These are phyloP conservation scores for Heliothis subflexa DNA, from an alignment of 1,140 invertebrate species.

Conservation along the genomic window DNA sequence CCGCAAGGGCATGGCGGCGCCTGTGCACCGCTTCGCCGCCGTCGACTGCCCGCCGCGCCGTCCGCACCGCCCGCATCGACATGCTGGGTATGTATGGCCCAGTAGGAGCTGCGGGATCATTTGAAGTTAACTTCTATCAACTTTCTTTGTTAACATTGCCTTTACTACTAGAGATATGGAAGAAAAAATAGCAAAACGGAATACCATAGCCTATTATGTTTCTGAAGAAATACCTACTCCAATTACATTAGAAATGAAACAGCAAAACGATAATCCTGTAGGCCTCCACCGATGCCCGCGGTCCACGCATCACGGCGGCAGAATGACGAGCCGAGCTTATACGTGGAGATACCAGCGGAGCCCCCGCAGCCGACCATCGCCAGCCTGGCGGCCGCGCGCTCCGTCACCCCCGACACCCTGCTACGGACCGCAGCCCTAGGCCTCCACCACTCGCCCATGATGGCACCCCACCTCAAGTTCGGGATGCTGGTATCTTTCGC, in stretches of 20 bases:
- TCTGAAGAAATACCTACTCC: too few species aligned
- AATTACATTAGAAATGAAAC: background rate
- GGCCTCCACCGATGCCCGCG: slow-evolving; percentile 68
- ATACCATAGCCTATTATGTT: too few species aligned
- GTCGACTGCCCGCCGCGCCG: slow-evolving; percentile 86
- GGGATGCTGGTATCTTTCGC: slow-evolving; percentile 90
- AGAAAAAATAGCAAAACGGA: too few species aligned
- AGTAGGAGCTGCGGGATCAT: too few species aligned
- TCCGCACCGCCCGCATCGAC: slow-evolving; percentile 82
- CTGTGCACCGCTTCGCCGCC: slow-evolving; percentile 89
- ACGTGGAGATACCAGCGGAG: slow-evolving; percentile 80
- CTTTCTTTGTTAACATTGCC: too few species aligned
- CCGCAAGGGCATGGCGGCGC: slow-evolving; percentile 89
- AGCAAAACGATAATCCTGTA: slow-evolving; percentile 37
- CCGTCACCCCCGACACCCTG: slow-evolving; percentile 78
- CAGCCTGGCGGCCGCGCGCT: slow-evolving; percentile 76
- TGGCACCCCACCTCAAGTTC: slow-evolving; percentile 88
- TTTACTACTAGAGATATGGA: too few species aligned
- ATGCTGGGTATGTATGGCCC: slow-evolving; percentile 59
- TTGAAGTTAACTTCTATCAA: too few species aligned
- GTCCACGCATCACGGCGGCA: slow-evolving; percentile 67
- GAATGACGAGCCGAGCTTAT: slow-evolving; percentile 71
- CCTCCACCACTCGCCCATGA: slow-evolving; percentile 81
- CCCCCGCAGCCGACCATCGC: slow-evolving; percentile 76
- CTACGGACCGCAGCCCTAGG: slow-evolving; percentile 77